These are phyloP conservation scores for Brachionus paranguensis DNA, from an alignment of 1,140 invertebrate species.

Conservation along the genomic window DNA sequence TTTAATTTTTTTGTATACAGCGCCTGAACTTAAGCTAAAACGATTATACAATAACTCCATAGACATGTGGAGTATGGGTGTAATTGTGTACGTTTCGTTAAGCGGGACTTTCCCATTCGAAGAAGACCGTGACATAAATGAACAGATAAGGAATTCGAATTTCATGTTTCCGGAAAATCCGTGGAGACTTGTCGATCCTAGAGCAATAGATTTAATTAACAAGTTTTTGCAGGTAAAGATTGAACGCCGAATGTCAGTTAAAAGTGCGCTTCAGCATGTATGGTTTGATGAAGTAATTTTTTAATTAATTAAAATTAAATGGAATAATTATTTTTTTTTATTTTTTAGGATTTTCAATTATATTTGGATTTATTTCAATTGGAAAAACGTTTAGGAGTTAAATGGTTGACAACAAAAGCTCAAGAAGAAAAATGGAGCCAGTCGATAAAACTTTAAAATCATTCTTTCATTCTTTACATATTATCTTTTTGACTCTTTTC, in stretches of 20 bases:
- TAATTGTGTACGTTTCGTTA: slow-evolving; percentile 78
- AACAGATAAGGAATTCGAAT: slow-evolving; percentile 28
- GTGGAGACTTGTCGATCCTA: not conserved
- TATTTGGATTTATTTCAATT: slow-evolving; percentile 29
- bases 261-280: not conserved
- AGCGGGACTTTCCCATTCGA: slow-evolving; percentile 39
- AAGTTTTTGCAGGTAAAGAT: slow-evolving; percentile 30
- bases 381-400: not conserved
- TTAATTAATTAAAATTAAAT: not conserved
- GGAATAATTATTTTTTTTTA: not conserved
- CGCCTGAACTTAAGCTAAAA: slow-evolving; percentile 62
- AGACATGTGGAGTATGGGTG: slow-evolving; percentile 99
- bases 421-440: slow-evolving; percentile 31
- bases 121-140: slow-evolving; percentile 34
- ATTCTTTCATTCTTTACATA: not conserved
- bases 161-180: slow-evolving; percentile 38
- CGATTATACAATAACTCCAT: slow-evolving; percentile 96
- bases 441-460: slow-evolving; percentile 1
- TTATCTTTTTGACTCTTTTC: too few species aligned
- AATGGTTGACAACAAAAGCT: slow-evolving; percentile 16
- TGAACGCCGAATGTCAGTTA: slow-evolving; percentile 27
- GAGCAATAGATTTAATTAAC: slow-evolving; percentile 29
- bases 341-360: slow-evolving; percentile 18
- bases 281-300: slow-evolving; percentile 17
- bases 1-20: slow-evolving; percentile 64